Base-by-base conservation (phyloP, 2,113 vertebrate species). In the Beaufortia kweichowensis region DNA sequence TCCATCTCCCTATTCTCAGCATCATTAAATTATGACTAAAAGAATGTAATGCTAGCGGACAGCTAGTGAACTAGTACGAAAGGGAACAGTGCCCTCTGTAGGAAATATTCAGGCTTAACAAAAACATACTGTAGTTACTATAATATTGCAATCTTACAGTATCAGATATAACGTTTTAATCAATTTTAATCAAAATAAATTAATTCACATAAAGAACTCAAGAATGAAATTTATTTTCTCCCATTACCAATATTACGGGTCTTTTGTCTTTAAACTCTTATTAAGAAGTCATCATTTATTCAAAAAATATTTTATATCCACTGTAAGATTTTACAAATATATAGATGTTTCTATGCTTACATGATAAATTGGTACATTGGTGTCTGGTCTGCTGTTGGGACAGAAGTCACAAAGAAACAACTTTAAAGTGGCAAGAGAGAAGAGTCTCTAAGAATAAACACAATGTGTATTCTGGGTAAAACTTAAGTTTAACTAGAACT, bases 281-380 rank as follows among this genome's bases (percentile, higher is more conserved):
- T 85, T 86, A 83, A 84, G 48, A 41, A 73, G 62, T 53, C 67
- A 81, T 81, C 65, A 65, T 75, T 79, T 76, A 24, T 80, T 80
- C 66, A 82, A 84, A 81, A 82, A 85, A 82, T 84, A 63, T 71
- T 89, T 76, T 80, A 82, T 79, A 78, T 28, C 77, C 75, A 79
- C 80, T 78, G 73, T 86, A 85, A 79, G 73, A 81, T 83, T 85
- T 88, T 89, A 89, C 88, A 91, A 89, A 89, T 82, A 85, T 77
- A 84, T 48, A 46, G 80, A 75, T 61, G n/a, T 67, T 82, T 85
- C n/a, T 88, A 76, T 65, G 60, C 71, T 82, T 75, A 84, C 69
- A 55, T 81, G 72, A 84, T 89, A 78, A 84, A 83, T 84, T n/a
- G n/a, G 65, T 83, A 84, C 78, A 87, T 71, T n/a, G 55, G 55